These are phyloP conservation scores for Lerista edwardsae DNA, from an alignment of 2,797 vertebrate species.

Conservation along the genomic window DNA sequence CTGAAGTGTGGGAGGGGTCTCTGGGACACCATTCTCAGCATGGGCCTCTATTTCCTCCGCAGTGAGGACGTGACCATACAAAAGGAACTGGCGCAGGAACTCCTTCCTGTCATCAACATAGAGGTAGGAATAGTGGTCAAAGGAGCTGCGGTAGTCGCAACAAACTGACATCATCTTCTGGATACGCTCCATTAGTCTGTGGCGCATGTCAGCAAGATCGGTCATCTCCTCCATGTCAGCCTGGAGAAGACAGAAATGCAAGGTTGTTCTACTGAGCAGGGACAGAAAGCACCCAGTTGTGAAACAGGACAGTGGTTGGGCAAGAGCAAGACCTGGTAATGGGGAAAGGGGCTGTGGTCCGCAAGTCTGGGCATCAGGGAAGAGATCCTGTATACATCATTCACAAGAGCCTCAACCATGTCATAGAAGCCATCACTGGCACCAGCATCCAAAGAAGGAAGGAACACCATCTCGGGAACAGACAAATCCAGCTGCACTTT, in stretches of 20 bases:
- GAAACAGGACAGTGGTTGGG: fast-evolving
- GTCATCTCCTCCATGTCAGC: conserved; percentile 87
- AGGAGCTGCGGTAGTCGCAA: conserved; percentile 74
- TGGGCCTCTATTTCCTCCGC: conserved; percentile 79
- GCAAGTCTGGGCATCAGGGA: conserved; percentile 86
- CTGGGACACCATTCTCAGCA: conserved; percentile 70
- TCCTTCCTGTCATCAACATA: conserved; percentile 86
- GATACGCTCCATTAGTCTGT: conserved; percentile 79
- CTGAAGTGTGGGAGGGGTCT: conserved; percentile 81
- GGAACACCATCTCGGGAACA: conserved; percentile 87
- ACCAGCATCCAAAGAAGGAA: conserved; percentile 85
- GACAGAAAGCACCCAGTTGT: fast-evolving
- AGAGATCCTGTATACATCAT: conserved; percentile 83
- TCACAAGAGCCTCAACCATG: conserved; percentile 83
- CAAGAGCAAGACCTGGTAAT: conserved; percentile 87
- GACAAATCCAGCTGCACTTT: conserved; percentile 86
- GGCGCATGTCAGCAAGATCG: conserved; percentile 77
- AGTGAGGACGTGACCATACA: conserved; percentile 78
- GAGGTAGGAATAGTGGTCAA: conserved; percentile 85
- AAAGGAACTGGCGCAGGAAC: conserved; percentile 86
- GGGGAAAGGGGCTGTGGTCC: conserved; percentile 68
- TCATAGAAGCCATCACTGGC: conserved; percentile 81
- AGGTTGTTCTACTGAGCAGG: background rate
- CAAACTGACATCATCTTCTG: conserved; percentile 71
- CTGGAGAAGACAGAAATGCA: conserved; percentile 65